Base-by-base conservation (phyloP, 2,797 vertebrate genomes). In the Pelodytes ibericus region DNA sequence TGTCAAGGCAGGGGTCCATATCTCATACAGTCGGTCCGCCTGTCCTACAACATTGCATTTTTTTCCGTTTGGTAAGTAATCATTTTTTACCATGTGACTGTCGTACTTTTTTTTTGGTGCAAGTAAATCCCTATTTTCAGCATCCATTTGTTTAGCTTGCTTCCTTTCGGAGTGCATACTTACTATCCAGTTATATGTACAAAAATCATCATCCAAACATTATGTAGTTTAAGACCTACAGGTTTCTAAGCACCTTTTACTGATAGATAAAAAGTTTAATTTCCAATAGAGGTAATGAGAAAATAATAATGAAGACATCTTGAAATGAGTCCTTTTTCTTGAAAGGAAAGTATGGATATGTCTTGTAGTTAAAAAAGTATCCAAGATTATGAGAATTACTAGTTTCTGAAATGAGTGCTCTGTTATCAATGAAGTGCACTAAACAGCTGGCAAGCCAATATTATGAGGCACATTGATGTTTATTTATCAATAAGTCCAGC, bases 401-500 rank as follows among this genome's bases (percentile, higher is more conserved):
- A 61, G 39, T 13, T 51, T 67, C 44, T 39, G 20, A 61, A 39
- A 51, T 4, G 16, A 78, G 70, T 79, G 70, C 76, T 67, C 59
- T 39, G 31, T 31, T 39, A 44, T 16, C 56, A 29, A 29, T 60
- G 26, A 66, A 41, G 44, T 72, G 26, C 31, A 26, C 60, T 64
- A 51, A 78, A 67, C 31, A 73, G 76, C 57, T 61, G 70, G 56
- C 71, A 76, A 83, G 81, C 84, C 80, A 80, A 79, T 74, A 78
- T 62, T 49, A 29, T 68, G 73, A 86, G 89, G 87, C 87, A 88
- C 84, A 39, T 81, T 74, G 71, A 81, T 73, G 71, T 87, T 92
- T 90, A 97, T 87, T 99, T 99, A 83, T 98, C 95, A 66, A 98
- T 96, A 85, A 99, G 92, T 73, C 97, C 96, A 1, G 95, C 95